Evolutionary conservation across 2,888 invertebrate genomes (phyloP), one percentile per base, ranked within the genome.

Genomic region (Loripinus fragilis): DNA sequence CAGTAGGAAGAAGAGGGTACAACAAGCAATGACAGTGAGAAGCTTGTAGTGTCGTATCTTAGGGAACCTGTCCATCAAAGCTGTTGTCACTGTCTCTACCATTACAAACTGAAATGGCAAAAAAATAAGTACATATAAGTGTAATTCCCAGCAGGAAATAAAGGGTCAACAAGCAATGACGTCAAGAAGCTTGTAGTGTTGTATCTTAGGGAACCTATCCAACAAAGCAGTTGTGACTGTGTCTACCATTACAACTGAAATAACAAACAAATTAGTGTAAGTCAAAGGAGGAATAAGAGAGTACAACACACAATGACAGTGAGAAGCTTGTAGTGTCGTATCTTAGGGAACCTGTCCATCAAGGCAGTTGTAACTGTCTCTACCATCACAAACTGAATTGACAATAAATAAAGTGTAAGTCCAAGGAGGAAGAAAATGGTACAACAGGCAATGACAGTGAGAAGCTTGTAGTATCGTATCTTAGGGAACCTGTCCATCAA

Each of bases 81-180:
- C 41, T 25, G 67, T 67, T 25, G 67, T 67, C 23, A 41, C 41
- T 25, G 67, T 67, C 67, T 67, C 67, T n/a, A 67, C 67, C 67
- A 67, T 42, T 2, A 67, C 67, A 67, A 67, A 67, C 67, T 67
- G 12, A 38, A 38, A 38, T 38, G n/a, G n/a, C n/a, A n/a, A n/a
- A n/a, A n/a, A n/a, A n/a, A n/a, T 42, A 42, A 42, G 42, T 8
- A 30, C 15, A 23, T 15, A 20, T 48, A 17, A 48, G 48, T 15
- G 65, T 35, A 8, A 65, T 10, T 2, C 65, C 65, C 7, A 65
- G 65, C n/a, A 65, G 20, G 35, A 65, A 65, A 35, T 35, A 65
- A 7, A 65, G 20, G 2, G 65, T 65, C 65, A 65, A 17, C 35
- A 41, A 30, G 65, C 65, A 17, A 65, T 65, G 8, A 65, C 65